Evolutionary conservation across 2,113 vertebrate genomes (phyloP).

Genomic region (Promerops cafer): DNA sequence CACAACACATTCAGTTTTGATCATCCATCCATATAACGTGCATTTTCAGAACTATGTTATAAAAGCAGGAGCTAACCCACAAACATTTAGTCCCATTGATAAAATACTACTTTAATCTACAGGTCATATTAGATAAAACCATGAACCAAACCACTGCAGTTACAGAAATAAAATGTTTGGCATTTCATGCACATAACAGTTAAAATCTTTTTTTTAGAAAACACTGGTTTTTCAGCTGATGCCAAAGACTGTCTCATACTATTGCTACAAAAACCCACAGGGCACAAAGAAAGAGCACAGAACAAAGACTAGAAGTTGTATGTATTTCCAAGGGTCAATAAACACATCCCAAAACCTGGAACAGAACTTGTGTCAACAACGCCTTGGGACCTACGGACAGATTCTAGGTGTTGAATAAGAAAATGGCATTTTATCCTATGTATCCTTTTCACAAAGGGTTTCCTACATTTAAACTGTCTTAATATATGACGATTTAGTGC

Average conservation of each 20-base stretch:
- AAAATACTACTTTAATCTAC: background rate
- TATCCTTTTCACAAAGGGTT: background rate
- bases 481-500: background rate
- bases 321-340: background rate
- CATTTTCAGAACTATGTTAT: background rate
- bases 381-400: background rate
- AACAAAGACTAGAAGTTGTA: background rate
- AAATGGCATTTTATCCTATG: background rate
- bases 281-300: background rate
- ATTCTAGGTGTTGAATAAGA: background rate
- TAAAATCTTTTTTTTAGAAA: background rate
- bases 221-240: background rate
- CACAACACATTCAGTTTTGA: background rate
- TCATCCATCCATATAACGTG: background rate
- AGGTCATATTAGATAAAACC: background rate
- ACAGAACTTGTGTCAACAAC: background rate
- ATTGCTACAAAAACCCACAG: background rate
- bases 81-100: background rate
- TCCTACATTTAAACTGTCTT: background rate
- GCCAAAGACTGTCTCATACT: background rate
- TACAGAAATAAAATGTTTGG: background rate
- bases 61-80: background rate
- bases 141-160: background rate
- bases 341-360: background rate
- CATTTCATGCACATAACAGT: fast-evolving